These are phyloP conservation scores for Ectropis crepuscularia DNA, from an alignment of 2,888 invertebrate genomes.

Conservation along the genomic window DNA sequence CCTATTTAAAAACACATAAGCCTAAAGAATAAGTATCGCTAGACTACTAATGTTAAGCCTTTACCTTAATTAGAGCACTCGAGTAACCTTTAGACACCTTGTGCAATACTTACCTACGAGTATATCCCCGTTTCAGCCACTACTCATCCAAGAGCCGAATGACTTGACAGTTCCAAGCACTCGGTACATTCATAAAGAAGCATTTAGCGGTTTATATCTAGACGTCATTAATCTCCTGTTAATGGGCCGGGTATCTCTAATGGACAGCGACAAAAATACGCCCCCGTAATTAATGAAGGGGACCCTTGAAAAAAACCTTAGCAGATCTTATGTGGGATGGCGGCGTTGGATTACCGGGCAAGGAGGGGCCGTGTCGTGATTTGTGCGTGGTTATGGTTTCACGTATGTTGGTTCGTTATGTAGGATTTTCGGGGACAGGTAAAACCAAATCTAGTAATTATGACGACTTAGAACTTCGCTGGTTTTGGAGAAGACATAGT, in stretches of 20 bases:
- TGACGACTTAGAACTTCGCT: no score
- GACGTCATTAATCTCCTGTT: constrained; percentile 68
- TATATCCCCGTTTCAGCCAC: neutral
- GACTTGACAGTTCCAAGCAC: constrained; percentile 26
- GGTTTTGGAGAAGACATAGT: no score
- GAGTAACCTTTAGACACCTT: no score
- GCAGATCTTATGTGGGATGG: constrained; percentile 27
- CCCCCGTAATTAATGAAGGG: constrained; percentile 69
- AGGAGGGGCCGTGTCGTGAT: constrained; percentile 10
- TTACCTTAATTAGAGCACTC: no score
- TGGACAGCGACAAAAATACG: constrained; percentile 75
- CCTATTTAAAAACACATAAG: no score
- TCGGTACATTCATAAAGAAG: constrained; percentile 31
- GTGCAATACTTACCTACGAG: no score
- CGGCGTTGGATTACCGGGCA: constrained; percentile 17
- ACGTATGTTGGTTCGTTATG: neutral
- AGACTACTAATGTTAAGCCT: no score
- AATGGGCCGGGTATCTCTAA: constrained; percentile 54
- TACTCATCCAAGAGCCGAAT: constrained; percentile 15
- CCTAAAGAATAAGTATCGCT: no score
- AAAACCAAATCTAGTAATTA: no score
- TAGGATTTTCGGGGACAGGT: no score
- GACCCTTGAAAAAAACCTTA: constrained; percentile 32
- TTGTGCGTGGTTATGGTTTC: neutral
- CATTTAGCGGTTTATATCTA: constrained; percentile 31